Conservation (phyloP, 2,888 invertebrate species). For the Operophtera brumata region DNA sequence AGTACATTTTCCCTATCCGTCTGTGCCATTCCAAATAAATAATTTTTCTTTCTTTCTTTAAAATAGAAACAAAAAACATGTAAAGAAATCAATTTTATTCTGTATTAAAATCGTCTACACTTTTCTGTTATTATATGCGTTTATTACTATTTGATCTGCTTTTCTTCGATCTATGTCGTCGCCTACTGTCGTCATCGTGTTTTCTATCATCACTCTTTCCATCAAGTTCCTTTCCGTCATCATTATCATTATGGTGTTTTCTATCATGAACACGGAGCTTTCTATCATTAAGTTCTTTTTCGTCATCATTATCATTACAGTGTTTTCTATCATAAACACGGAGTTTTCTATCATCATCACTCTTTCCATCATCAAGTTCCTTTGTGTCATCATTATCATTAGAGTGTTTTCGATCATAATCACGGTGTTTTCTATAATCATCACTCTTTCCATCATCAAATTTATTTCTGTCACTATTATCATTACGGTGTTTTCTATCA, state of each 20-base stretch:
- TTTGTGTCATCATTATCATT: neutral
- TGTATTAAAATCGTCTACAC: neutral
- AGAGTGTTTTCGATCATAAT: neutral
- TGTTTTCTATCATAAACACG: neutral
- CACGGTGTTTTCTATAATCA: neutral
- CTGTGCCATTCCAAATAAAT: too few species aligned
- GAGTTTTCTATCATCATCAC: neutral
- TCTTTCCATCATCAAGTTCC: too few species aligned
- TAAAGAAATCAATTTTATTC: neutral
- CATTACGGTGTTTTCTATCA: neutral
- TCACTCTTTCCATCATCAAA: too few species aligned
- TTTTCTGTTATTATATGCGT: neutral
- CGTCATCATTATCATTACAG: neutral
- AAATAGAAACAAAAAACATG: too few species aligned
- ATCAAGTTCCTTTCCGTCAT: too few species aligned
- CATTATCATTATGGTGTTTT: conserved; percentile 13
- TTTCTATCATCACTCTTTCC: neutral
- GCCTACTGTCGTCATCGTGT: conserved; percentile 1
- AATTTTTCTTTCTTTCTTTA: too few species aligned
- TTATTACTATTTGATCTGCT: conserved; percentile 4
- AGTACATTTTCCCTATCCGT: too few species aligned
- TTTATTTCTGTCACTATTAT: neutral
- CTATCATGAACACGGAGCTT: neutral
- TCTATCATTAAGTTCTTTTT: neutral
- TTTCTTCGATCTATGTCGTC: conserved; percentile 11